Conservation (phyloP, 2,888 invertebrate species). For the Priocnemis perturbator region DNA sequence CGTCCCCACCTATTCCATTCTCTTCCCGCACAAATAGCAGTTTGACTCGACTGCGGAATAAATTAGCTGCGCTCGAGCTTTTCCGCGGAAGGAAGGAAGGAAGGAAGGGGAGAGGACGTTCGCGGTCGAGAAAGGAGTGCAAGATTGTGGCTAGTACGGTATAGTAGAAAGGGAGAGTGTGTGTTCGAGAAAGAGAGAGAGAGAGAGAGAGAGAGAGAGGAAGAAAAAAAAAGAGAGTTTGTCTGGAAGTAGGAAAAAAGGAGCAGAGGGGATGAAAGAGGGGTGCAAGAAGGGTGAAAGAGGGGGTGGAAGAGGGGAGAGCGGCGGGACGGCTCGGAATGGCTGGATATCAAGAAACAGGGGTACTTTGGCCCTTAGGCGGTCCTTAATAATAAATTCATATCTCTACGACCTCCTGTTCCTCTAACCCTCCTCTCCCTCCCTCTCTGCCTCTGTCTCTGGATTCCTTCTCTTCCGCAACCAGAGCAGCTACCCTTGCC, state of each 20-base stretch:
- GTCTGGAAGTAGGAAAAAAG: conserved; percentile 2
- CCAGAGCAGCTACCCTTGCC: conserved; percentile 36
- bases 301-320: conserved; percentile 16
- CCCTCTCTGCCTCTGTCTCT: conserved; percentile 11
- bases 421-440: conserved; percentile 41
- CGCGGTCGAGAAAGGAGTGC: conserved; percentile 6
- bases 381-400: conserved; percentile 74
- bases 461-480: conserved; percentile 22
- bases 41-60: conserved; percentile 60
- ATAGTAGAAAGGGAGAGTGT: background rate
- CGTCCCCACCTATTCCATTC: background rate
- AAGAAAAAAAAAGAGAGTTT: conserved; percentile 10
- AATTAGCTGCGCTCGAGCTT: conserved; percentile 58
- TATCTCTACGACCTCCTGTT: conserved; percentile 66
- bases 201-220: conserved; percentile 1
- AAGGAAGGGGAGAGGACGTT: background rate
- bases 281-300: too few relatives aligned
- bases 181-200: conserved; percentile 12
- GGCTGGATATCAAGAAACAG: conserved; percentile 66
- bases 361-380: conserved; percentile 69
- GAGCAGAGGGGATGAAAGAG: background rate
- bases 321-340: conserved; percentile 35
- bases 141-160: background rate
- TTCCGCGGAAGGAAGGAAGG: background rate
- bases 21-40: conserved; percentile 49